phyloP scores from a whole-genome alignment of 2,888 invertebrate species.

The Nomada hirtipes region DNA sequence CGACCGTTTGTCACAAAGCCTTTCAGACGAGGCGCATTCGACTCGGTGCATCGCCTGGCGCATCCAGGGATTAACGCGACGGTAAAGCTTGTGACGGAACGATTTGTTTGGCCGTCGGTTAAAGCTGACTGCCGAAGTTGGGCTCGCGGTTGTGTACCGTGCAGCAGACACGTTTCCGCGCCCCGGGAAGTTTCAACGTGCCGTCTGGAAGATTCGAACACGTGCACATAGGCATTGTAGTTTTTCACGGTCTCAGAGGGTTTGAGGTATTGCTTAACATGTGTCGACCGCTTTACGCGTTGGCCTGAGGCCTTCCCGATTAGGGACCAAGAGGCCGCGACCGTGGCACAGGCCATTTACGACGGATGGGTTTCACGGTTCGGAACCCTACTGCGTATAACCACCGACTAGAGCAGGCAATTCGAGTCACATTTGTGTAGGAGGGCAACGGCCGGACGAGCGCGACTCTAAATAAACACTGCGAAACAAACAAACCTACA shows the following conservation, averaged over 20 bases:
- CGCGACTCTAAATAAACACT: no score
- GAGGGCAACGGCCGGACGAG: no score
- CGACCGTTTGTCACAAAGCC: conserved; percentile 7
- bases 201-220: neutral
- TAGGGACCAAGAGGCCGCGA: neutral
- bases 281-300: neutral
- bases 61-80: conserved; percentile 12
- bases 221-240: conserved; percentile 5
- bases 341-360: neutral
- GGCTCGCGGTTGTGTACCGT: no score
- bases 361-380: conserved; percentile 2
- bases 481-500: no score
- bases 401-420: conserved; percentile 19
- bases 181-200: neutral
- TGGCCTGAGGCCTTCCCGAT: conserved; percentile 9
- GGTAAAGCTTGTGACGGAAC: neutral
- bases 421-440: conserved; percentile 1
- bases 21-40: neutral
- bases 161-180: neutral
- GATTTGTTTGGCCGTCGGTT: conserved; percentile 7
- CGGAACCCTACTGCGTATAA: conserved; percentile 3
- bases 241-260: neutral
- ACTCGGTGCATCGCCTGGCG: neutral
- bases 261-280: neutral
- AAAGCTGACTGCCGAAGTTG: conserved; percentile 7